Conservation (phyloP, 37 sponge, comb jelly and placozoan genomes). For the Mnemiopsis leidyi region DNA sequence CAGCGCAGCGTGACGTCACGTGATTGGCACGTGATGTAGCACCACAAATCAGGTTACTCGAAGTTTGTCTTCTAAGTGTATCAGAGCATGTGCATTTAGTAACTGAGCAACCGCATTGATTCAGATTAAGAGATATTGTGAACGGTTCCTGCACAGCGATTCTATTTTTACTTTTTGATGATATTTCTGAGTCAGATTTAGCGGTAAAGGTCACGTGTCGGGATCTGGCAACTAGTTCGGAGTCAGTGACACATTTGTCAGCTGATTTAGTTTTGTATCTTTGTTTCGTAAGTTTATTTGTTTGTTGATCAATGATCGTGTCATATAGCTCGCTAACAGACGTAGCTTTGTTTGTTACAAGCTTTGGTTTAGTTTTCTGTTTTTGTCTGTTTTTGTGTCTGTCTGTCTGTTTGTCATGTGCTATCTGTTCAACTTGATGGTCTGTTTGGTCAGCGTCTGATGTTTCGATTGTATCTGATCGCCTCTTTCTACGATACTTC, state of each 20-base stretch:
- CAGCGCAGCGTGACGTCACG: neutral
- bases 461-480: neutral
- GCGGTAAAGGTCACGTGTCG: neutral
- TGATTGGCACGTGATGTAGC: neutral
- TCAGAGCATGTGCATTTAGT: too few species aligned
- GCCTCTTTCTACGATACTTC: neutral
- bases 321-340: neutral
- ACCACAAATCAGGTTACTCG: too few species aligned
- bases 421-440: neutral
- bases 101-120: neutral
- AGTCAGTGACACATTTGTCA: neutral
- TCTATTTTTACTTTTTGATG: too few species aligned
- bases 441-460: conserved; percentile 10
- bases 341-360: neutral
- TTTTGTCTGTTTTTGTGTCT: neutral
- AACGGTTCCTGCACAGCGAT: neutral
- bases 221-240: neutral
- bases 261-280: neutral
- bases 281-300: neutral
- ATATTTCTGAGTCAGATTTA: neutral
- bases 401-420: neutral
- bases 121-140: neutral
- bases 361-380: neutral
- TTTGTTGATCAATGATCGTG: neutral
- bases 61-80: too few species aligned